Evolutionary conservation across 2,888 invertebrate species (phyloP).

Genomic region (Endomychus coccineus): DNA sequence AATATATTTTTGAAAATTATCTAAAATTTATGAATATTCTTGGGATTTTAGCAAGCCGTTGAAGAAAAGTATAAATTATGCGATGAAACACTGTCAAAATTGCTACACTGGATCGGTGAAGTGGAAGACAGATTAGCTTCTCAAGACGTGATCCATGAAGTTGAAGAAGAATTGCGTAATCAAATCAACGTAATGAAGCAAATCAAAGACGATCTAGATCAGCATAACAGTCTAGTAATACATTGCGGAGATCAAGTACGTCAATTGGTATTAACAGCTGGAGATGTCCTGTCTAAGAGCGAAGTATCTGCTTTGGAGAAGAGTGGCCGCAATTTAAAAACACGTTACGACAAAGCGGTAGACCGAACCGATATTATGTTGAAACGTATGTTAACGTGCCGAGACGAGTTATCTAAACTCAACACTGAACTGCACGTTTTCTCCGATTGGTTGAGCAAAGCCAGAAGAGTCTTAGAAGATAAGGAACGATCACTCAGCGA

Average conservation of each 20-base stretch:
- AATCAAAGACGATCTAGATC: conserved; percentile 83
- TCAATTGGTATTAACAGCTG: conserved; percentile 81
- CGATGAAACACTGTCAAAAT: conserved; percentile 76
- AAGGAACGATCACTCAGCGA: conserved; percentile 77
- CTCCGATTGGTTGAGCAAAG: conserved; percentile 76
- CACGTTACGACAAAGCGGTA: conserved; percentile 72
- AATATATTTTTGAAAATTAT: too few relatives aligned
- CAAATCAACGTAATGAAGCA: conserved; percentile 87
- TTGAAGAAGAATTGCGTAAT: conserved; percentile 76
- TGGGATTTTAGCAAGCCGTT: conserved; percentile 89
- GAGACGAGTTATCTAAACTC: conserved; percentile 84
- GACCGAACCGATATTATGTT: conserved; percentile 75
- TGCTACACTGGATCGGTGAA: conserved; percentile 80
- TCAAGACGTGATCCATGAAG: conserved; percentile 81
- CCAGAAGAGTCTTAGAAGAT: conserved; percentile 72
- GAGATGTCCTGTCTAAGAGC: conserved; percentile 86
- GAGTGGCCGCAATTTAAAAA: conserved; percentile 75
- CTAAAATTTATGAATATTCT: too few relatives aligned
- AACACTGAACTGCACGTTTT: conserved; percentile 74
- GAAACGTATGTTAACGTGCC: conserved; percentile 66
- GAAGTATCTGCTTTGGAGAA: conserved; percentile 84
- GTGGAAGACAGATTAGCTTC: conserved; percentile 77
- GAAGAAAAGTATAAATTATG: conserved; percentile 90
- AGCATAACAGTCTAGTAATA: conserved; percentile 74
- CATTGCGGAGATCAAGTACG: conserved; percentile 85